Evolutionary conservation across 1,140 invertebrate genomes (phyloP), one percentile per base, ranked within the genome.

Genomic region (Trypoxylus dichotomus): DNA sequence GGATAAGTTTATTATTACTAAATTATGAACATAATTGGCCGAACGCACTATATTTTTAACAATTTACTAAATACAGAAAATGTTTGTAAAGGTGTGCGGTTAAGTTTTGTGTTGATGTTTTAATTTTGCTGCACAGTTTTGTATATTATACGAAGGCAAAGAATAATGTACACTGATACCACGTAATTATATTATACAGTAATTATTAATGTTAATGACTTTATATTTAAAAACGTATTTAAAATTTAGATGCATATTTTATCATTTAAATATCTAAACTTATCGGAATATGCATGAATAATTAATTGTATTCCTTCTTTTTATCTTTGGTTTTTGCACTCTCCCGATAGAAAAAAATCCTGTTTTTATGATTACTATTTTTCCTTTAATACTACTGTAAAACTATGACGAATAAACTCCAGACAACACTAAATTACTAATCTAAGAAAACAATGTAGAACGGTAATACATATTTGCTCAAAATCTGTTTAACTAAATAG

Each of bases 131-230:
- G 72, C 72, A 74, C 37, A 74, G 29, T 74, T n/a, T 74, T 43
- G 29, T 74, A 74, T 74, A 74, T 74, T 74, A 29, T 68, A 68
- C 27, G 60, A 68, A 68, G 60, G 24, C 60, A 68, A 68, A 68
- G 60, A 68, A 74, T 74, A 74, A 74, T 74, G 72, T 74, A 74
- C 72, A 74, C 72, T 42, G 72, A 74, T 74, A 74, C 72, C 72
- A 74, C 21, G 32, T 37, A 41, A 74, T 68, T 68, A 68, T 58
- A 58, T 68, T 41, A 74, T 74, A 43, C 72, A 74, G 72, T 74
- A 74, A 74, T 41, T 74, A 43, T 74, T 41, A 74, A 41, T 74
- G 72, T 74, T 74, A 74, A 74, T 43, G 27, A 74, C 72, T 74
- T 74, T 74, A 74, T 74, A 74, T 74, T 74, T 43, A 43, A 71